Evolutionary conservation across 2,888 invertebrate genomes (phyloP).

Genomic region (Himalopsyche anomala): DNA sequence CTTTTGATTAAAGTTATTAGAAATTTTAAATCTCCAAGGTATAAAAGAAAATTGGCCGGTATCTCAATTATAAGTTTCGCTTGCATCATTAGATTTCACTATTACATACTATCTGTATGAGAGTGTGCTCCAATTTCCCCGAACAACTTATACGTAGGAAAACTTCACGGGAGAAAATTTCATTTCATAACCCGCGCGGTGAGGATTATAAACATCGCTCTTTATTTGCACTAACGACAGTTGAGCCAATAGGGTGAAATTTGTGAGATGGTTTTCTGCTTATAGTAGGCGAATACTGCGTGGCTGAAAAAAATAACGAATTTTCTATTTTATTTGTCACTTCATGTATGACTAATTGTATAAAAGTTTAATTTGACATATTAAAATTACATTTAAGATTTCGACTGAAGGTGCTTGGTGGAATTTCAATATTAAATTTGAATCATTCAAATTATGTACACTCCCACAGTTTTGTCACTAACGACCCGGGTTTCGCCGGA

Average conservation of each 20-base stretch:
- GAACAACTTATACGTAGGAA: slow-evolving; percentile 47
- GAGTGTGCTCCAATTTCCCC: slow-evolving; percentile 16
- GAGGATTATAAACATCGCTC: slow-evolving; percentile 35
- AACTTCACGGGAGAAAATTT: slow-evolving; percentile 52
- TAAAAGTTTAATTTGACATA: no score
- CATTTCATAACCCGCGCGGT: slow-evolving; percentile 54
- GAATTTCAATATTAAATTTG: no score
- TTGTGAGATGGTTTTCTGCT: background rate
- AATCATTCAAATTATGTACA: no score
- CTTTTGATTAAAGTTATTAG: background rate
- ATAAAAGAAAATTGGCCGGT: slow-evolving; percentile 12
- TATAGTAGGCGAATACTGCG: background rate
- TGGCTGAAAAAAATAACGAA: background rate
- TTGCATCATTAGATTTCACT: background rate
- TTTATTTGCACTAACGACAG: slow-evolving; percentile 28
- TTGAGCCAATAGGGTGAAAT: slow-evolving; percentile 5
- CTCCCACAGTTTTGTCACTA: no score
- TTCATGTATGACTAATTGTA: no score
- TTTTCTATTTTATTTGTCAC: no score
- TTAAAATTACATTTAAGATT: no score
- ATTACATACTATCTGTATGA: slow-evolving; percentile 15
- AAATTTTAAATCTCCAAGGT: slow-evolving; percentile 16
- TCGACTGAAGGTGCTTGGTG: no score
- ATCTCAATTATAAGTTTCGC: slow-evolving; percentile 44
- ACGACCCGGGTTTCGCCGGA: no score